Percentiles rank a stretch among this genome's conserved stretches.
Evolutionary conservation across 2,797 vertebrate species (phyloP).

Genomic region (Poeciliopsis gracilis): DNA sequence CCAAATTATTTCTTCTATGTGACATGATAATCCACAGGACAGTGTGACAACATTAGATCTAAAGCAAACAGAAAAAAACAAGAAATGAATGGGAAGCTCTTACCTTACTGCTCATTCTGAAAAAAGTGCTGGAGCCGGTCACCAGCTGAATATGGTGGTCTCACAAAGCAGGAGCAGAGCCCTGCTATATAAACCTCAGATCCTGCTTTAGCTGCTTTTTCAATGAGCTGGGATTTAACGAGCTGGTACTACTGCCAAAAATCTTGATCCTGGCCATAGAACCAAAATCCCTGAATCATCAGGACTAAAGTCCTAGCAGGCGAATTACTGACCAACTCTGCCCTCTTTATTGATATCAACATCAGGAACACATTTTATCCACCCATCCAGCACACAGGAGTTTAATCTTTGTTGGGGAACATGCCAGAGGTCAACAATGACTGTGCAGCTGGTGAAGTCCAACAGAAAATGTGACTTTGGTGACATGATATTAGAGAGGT

Average conservation of each 20-base stretch:
- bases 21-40: background rate
- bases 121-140: conserved; percentile 52
- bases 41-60: background rate
- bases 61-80: background rate
- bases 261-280: conserved; percentile 73
- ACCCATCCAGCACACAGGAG: conserved; percentile 53
- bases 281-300: conserved; percentile 81
- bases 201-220: conserved; percentile 70
- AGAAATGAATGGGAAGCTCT: conserved; percentile 18
- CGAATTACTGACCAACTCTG: conserved; percentile 70
- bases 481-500: background rate
- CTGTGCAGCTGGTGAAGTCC: background rate
- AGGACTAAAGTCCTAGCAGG: conserved; percentile 73
- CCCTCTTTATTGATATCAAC: conserved; percentile 66
- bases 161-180: conserved; percentile 45
- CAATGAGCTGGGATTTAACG: conserved; percentile 73
- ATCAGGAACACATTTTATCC: conserved; percentile 53
- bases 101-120: conserved; percentile 79
- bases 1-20: background rate
- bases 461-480: background rate
- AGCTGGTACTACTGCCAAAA: conserved; percentile 67
- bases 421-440: conserved; percentile 30
- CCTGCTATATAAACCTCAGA: conserved; percentile 77
- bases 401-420: conserved; percentile 57
- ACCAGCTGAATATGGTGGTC: conserved; percentile 44